Percentiles rank a stretch among this genome's conserved stretches.
These are phyloP conservation scores for Zaprionus tsacasi DNA, from an alignment of 1,140 invertebrate species.

Conservation along the genomic window DNA sequence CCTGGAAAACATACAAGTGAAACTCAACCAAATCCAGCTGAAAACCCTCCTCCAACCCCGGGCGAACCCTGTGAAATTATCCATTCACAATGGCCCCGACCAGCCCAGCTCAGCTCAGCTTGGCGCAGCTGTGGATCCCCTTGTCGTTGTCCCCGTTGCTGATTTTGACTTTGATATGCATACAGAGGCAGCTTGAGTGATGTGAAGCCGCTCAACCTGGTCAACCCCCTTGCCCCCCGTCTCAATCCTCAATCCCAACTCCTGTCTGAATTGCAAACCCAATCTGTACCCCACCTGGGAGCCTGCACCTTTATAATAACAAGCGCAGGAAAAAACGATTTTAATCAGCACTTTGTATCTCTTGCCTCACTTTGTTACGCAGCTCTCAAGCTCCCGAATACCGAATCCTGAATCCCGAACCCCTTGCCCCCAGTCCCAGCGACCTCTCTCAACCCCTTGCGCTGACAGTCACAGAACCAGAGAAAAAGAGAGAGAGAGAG, in stretches of 20 bases:
- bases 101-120: constrained; percentile 33
- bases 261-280: neutral
- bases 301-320: constrained; percentile 64
- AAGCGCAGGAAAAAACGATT: constrained; percentile 61
- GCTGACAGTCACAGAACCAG: constrained; percentile 28
- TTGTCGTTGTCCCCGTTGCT: constrained; percentile 49
- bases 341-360: constrained; percentile 83
- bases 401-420: constrained; percentile 20
- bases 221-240: neutral
- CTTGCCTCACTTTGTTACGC: constrained; percentile 60
- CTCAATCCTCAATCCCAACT: neutral
- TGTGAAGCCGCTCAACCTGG: constrained; percentile 38
- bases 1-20: constrained; percentile 26
- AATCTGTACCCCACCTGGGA: constrained; percentile 18
- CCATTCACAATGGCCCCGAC: constrained; percentile 44
- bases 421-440: neutral
- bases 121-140: constrained; percentile 32
- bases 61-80: constrained; percentile 64
- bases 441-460: constrained; percentile 9
- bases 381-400: constrained; percentile 27
- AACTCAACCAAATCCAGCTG: too few species aligned
- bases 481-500: neutral
- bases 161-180: constrained; percentile 82
- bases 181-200: constrained; percentile 68
- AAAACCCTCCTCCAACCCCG: constrained; percentile 26